Conservation (phyloP, 1,140 invertebrate species). For the Drosophila malerkotliana region DNA sequence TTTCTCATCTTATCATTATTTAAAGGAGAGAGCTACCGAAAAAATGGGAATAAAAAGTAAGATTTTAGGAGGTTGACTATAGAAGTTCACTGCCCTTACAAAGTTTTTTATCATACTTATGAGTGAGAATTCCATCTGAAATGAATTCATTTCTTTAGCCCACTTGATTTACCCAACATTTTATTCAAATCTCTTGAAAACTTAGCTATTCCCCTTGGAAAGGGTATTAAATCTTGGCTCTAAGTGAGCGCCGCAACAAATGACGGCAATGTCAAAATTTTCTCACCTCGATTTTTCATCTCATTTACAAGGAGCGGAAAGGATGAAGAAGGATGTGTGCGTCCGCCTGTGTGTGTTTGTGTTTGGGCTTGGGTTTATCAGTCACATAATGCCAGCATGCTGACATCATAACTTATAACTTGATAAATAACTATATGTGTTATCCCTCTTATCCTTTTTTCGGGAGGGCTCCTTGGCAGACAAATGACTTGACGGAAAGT, state of each 20-base stretch:
- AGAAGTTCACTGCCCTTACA: background rate
- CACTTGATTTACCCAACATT: background rate
- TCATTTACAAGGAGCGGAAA: conserved; percentile 54
- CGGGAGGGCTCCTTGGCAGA: conserved; percentile 41
- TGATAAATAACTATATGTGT: conserved; percentile 78
- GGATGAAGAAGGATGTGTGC: conserved; percentile 10
- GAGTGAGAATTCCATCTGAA: background rate
- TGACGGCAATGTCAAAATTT: conserved; percentile 69
- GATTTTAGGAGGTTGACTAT: background rate
- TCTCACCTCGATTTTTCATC: conserved; percentile 81
- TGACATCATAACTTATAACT: conserved; percentile 82
- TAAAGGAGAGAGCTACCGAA: conserved; percentile 39
- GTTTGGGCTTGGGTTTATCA: conserved; percentile 66
- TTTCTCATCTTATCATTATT: conserved; percentile 53
- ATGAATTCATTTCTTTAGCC: background rate
- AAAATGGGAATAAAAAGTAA: background rate
- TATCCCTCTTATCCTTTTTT: conserved; percentile 53
- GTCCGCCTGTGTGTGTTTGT: conserved; percentile 31
- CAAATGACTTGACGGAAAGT: conserved; percentile 74
- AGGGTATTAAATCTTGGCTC: conserved; percentile 18
- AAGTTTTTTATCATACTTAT: background rate
- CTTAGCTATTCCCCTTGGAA: background rate
- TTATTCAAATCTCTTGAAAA: background rate
- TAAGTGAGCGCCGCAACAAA: conserved; percentile 59
- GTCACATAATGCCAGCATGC: conserved; percentile 76